Conservation (phyloP, 1,140 invertebrate species). For the Vanessa atalanta region DNA sequence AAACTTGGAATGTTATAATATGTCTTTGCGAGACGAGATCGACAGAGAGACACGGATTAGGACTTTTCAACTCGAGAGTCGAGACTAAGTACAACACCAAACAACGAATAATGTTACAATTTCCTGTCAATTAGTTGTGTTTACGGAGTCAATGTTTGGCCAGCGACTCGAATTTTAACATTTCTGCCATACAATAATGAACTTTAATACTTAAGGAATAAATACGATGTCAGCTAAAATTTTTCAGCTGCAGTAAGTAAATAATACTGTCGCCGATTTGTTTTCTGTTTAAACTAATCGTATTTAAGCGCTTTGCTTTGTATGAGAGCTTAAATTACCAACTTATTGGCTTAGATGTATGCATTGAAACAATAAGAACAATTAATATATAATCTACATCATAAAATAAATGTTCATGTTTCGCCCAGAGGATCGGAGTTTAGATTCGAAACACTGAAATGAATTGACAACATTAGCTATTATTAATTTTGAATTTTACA, state of each 20-base stretch:
- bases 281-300: constrained; percentile 39
- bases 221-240: not conserved
- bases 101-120: constrained; percentile 61
- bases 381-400: too few species aligned
- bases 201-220: not conserved
- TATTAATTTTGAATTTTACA: too few species aligned
- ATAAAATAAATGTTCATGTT: too few species aligned
- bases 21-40: too few species aligned
- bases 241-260: constrained; percentile 8
- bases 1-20: too few species aligned
- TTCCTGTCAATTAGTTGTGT: constrained; percentile 58
- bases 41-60: too few species aligned
- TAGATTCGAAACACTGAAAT: too few species aligned
- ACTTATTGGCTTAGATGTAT: not conserved
- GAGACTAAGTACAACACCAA: constrained; percentile 16
- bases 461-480: too few species aligned
- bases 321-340: not conserved
- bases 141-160: constrained; percentile 43
- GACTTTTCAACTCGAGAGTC: too few species aligned
- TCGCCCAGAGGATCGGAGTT: too few species aligned
- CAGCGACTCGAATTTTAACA: not conserved
- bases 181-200: not conserved
- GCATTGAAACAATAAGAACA: too few species aligned
- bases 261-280: constrained; percentile 40
- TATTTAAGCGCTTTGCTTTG: constrained; percentile 26